Evolutionary conservation across 1,140 invertebrate genomes (phyloP), one percentile per base, ranked within the genome.

Genomic region (Lineus longissimus): DNA sequence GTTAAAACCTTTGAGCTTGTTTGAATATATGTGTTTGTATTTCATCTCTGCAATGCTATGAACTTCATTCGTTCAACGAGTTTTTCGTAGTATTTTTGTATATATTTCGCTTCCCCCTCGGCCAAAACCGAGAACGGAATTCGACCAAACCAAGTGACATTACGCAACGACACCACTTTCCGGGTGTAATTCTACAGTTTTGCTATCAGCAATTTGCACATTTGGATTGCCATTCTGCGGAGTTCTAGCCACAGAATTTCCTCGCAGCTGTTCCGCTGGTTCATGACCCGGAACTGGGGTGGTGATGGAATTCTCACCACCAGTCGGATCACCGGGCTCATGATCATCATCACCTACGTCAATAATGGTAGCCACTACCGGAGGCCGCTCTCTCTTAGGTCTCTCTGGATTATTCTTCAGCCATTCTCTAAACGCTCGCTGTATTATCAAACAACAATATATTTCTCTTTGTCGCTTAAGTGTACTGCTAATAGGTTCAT

Each of bases 401-500:
- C 25, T 27, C 41, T 61, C 57, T 55, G 61, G 22, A 7, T 11
- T 45, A 40, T 33, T 55, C 25, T 2, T 22, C 7, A 27, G 7
- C 61, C 72, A 81, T 27, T 75, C 73, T 41, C 75, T 65, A 92
- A 93, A 98, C 55, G 93, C 92, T 74, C 91, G 90, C 82, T 98
- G 95, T 72, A 98, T 97, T 23, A 97, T 87, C 63, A 92, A 86
- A 62, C 94, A 94, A 82, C 93, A 95, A 82, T 95, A 96, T 77
- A 96, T 93, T 81, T 97, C 94, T 33, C 94, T 87, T 83, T 97
- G 94, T 56, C 95, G 85, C 91, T 92, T 94, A 36, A 97, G 83
- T 17, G 94, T 97, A 19, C 92, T 94, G 65, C 91, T 94, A 45
- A 97, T 91, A 17, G 91, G 91, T 77, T 94, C 91, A 82, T 97